phyloP scores from a whole-genome alignment of 1,140 invertebrate genomes.

The Atta texana region DNA sequence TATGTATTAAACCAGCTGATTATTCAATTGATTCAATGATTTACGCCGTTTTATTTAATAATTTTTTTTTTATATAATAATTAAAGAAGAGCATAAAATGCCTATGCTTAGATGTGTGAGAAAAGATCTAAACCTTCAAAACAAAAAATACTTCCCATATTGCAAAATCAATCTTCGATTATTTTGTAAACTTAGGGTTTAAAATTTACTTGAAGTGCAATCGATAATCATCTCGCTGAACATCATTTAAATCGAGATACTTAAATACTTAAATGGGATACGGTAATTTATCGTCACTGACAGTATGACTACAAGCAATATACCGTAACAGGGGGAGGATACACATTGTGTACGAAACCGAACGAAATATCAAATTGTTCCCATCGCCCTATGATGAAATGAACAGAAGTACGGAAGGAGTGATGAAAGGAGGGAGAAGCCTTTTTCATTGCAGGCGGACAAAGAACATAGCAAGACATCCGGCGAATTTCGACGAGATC shows the following conservation, averaged over 20 bases:
- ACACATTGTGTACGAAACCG: conserved; percentile 74
- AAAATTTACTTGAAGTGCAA: neutral
- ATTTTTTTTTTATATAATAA: neutral
- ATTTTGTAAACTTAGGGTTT: neutral
- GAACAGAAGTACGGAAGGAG: conserved; percentile 67
- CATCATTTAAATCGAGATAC: neutral
- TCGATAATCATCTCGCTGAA: conserved; percentile 8
- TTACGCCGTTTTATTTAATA: neutral
- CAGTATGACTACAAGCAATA: conserved; percentile 64
- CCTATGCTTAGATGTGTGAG: neutral
- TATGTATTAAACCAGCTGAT: neutral
- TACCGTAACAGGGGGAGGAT: conserved; percentile 54
- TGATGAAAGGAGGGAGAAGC: neutral
- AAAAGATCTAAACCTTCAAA: neutral
- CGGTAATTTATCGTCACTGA: conserved; percentile 61
- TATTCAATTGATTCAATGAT: neutral
- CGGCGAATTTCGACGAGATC: conserved; percentile 84
- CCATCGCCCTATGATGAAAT: conserved; percentile 83
- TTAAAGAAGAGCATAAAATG: neutral
- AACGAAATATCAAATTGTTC: conserved; percentile 83
- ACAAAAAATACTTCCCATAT: neutral
- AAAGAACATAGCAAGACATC: conserved; percentile 84
- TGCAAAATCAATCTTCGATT: neutral
- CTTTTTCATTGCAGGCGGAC: conserved; percentile 81
- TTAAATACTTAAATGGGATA: conserved; percentile 9